Evolutionary conservation across 2,888 invertebrate genomes (phyloP).

Genomic region (Odontomyia ornata): DNA sequence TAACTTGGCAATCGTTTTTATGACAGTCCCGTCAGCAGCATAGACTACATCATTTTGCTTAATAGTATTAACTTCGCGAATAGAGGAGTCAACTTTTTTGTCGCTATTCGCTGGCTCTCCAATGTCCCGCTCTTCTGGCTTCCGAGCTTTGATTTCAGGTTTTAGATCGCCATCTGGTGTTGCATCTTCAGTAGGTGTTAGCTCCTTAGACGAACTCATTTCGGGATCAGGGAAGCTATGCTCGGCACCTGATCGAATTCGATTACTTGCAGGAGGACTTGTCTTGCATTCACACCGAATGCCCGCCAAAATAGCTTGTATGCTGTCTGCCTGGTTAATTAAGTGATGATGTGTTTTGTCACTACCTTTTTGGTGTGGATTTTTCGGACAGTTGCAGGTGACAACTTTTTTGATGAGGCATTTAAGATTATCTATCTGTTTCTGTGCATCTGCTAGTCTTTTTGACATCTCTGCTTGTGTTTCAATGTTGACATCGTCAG

Average conservation of each 20-base stretch:
- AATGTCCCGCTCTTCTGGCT: not conserved
- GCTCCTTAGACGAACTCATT: no score
- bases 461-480: not conserved
- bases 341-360: not conserved
- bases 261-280: not conserved
- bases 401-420: not conserved
- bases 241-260: not conserved
- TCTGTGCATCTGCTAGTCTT: slow-evolving; percentile 1
- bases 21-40: not conserved
- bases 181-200: not conserved
- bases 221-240: not conserved
- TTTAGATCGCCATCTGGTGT: not conserved
- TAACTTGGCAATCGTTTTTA: not conserved
- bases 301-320: not conserved
- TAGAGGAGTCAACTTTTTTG: not conserved
- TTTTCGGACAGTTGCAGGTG: not conserved
- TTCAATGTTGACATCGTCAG: no score
- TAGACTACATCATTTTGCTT: slow-evolving; percentile 9
- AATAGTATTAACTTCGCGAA: slow-evolving; percentile 18
- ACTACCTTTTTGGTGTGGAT: not conserved
- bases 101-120: not conserved
- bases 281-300: not conserved
- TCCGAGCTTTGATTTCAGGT: not conserved
- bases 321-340: not conserved
- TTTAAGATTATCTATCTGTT: not conserved